Evolutionary conservation across 2,888 invertebrate genomes (phyloP), one percentile per base, ranked within the genome.

Genomic region (Hydrotaea cyrtoneurina): DNA sequence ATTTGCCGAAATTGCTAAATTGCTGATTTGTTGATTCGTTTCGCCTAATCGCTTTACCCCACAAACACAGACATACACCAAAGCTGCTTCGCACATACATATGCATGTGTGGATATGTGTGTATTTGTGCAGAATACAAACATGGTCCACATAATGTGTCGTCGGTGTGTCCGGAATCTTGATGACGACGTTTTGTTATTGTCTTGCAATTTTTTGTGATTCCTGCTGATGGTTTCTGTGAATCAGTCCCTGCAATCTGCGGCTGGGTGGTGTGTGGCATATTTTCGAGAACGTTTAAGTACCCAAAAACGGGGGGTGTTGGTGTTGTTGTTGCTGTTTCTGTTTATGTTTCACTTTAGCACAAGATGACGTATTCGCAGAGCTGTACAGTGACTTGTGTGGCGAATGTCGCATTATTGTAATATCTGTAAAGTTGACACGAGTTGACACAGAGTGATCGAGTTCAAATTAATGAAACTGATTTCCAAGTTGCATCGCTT

Each of bases 1-100:
- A 87, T 79, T 83, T 86, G 84, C 85, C 86, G 83, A 86, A 86
- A 86, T 89, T 91, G 91, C 90, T 89, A 90, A 91, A 90, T 90
- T 91, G 90, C 90, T 91, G 91, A 91, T 90, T 91, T 91, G 90
- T 91, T 91, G 90, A 90, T 90, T 90, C 89, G 89, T 89, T 90
- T 90, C 90, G 89, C 90, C 89, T 91, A 91, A 91, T 91, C 91
- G 91, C 90, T 90, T 90, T 88, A 89, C 89, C n/a, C 21, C 64
- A 80, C 73, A 71, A 4, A 39, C 11, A 39, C 7, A 87, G 85
- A 88, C 88, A 85, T 88, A 82, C 86, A 86, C 64, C 72, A 26
- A 81, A 71, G 55, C 80, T 64, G 46, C 59, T 64, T 69, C 74
- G 74, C 15, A 78, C 55, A 55, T 39, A 78, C 55, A 55, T 39